Conservation (phyloP, 2,888 invertebrate genomes). For the Parnassius smintheus region DNA sequence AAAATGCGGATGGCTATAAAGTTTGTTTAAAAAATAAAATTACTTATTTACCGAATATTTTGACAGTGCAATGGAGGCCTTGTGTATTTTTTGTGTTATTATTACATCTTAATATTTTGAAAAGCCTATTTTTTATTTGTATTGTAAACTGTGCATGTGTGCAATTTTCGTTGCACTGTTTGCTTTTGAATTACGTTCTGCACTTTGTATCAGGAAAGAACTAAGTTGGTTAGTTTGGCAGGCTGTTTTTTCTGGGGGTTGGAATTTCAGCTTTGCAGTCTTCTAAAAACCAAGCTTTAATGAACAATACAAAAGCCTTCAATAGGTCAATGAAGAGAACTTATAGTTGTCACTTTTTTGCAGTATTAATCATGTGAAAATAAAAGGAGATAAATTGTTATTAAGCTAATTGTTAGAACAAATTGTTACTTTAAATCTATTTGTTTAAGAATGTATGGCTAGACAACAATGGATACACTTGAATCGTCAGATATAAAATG, state of each 20-base stretch:
- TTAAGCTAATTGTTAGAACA: too few relatives aligned
- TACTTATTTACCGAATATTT: conserved; percentile 1
- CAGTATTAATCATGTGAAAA: too few relatives aligned
- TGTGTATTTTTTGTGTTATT: background rate
- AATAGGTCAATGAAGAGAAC: background rate
- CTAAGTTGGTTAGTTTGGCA: conserved; percentile 33
- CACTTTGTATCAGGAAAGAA: conserved; percentile 28
- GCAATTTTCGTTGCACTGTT: conserved; percentile 59
- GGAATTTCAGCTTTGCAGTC: too few relatives aligned
- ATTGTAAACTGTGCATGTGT: conserved; percentile 51
- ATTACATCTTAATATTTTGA: background rate
- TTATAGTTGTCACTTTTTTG: too few relatives aligned
- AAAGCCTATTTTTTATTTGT: conserved; percentile 1
- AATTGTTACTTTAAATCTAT: too few relatives aligned
- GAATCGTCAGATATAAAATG: background rate
- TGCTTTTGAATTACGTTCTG: conserved; percentile 43
- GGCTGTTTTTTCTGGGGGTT: background rate
- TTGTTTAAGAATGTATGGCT: too few relatives aligned
- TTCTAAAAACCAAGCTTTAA: too few relatives aligned
- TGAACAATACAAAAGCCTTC: too few relatives aligned
- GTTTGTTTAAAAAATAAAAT: background rate
- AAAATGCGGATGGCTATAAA: background rate
- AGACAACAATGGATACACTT: too few relatives aligned
- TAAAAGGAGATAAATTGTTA: too few relatives aligned
- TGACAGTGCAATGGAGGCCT: background rate